Conservation (phyloP, 2,797 vertebrate genomes). For the Schizothorax lantsangensis region DNA sequence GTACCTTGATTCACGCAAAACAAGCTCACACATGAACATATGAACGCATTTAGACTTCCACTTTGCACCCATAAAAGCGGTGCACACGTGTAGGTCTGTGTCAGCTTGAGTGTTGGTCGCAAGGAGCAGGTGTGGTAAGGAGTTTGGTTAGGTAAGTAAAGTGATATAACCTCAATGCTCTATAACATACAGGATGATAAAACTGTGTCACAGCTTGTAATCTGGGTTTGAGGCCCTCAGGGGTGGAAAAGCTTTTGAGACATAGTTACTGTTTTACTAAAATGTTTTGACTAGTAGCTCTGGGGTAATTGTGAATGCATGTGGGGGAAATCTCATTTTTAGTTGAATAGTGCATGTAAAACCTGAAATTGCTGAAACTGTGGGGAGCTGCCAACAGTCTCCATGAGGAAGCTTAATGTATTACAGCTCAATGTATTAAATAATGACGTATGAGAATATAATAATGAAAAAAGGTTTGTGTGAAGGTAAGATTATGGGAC, state of each 20-base stretch:
- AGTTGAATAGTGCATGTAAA: conserved; percentile 1
- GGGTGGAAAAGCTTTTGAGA: not conserved
- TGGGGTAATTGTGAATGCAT: not conserved
- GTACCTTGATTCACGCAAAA: conserved; percentile 61
- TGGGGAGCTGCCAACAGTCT: not conserved
- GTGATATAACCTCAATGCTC: conserved; percentile 5
- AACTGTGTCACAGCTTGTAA: conserved; percentile 6
- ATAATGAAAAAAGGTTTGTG: not conserved
- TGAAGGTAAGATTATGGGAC: not conserved
- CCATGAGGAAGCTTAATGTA: not conserved
- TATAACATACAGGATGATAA: conserved; percentile 36
- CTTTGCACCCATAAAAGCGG: not conserved
- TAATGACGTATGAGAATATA: not conserved
- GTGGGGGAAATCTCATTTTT: not conserved
- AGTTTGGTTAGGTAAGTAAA: conserved; percentile 36
- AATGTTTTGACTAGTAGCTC: conserved; percentile 6
- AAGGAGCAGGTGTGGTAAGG: conserved; percentile 30
- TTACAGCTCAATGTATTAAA: not conserved
- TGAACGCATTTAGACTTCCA: conserved; percentile 3
- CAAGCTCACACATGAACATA: conserved; percentile 31
- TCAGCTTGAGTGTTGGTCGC: not conserved
- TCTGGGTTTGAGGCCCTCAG: not conserved
- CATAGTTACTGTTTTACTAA: conserved; percentile 28
- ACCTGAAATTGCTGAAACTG: not conserved
- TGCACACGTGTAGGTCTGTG: conserved; percentile 19